phyloP scores from a whole-genome alignment of 2,888 invertebrate species.

The Eustalomyia histrio region DNA sequence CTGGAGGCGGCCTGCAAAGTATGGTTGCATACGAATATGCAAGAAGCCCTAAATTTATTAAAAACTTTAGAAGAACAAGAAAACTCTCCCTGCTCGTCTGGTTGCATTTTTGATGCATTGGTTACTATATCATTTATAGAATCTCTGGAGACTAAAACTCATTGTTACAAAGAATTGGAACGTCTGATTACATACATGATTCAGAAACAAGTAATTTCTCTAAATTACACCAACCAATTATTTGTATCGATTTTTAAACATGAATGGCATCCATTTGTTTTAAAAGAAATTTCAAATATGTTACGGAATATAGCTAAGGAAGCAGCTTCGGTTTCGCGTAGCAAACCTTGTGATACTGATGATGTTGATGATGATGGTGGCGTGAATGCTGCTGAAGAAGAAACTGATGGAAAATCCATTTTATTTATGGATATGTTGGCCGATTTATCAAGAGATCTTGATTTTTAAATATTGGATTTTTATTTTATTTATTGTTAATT shows the following conservation, averaged over 20 bases:
- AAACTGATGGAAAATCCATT: slow-evolving; percentile 74
- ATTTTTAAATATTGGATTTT: slow-evolving; percentile 70
- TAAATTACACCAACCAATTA: slow-evolving; percentile 84
- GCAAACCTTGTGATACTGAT: neutral
- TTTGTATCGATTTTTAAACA: slow-evolving; percentile 85
- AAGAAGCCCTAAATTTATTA: slow-evolving; percentile 14
- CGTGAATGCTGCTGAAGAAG: slow-evolving; percentile 43
- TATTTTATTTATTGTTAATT: slow-evolving; percentile 37
- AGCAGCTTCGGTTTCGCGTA: slow-evolving; percentile 14
- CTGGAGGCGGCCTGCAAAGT: slow-evolving; percentile 68
- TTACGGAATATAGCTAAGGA: slow-evolving; percentile 70
- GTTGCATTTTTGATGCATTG: slow-evolving; percentile 69
- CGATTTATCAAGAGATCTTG: slow-evolving; percentile 77
- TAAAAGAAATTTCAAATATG: slow-evolving; percentile 72
- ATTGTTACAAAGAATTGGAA: slow-evolving; percentile 80
- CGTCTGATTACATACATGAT: slow-evolving; percentile 81
- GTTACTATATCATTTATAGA: slow-evolving; percentile 72
- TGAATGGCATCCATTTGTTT: slow-evolving; percentile 82
- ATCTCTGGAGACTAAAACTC: slow-evolving; percentile 67
- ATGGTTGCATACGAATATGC: slow-evolving; percentile 66
- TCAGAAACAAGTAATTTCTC: slow-evolving; percentile 81
- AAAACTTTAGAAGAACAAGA: neutral
- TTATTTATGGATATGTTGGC: slow-evolving; percentile 78
- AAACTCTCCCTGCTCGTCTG: neutral
- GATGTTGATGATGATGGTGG: neutral